Evolutionary conservation across 2,888 invertebrate species (phyloP), one percentile per base, ranked within the genome.

Genomic region (Xylophagus ater): DNA sequence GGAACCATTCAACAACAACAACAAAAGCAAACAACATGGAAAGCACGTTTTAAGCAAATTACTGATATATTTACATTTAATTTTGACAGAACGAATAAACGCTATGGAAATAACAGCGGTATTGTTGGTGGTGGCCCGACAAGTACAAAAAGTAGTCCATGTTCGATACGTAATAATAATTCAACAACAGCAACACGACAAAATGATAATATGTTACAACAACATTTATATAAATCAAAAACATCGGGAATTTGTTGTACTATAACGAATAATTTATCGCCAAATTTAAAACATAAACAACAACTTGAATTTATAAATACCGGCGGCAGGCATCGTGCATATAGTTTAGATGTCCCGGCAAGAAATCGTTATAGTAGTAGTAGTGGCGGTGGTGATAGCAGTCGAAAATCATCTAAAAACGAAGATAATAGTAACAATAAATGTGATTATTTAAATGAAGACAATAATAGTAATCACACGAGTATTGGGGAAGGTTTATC

Each of bases 11-110:
- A n/a, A n/a, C n/a, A n/a, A n/a, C n/a, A n/a, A n/a, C n/a, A n/a
- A n/a, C n/a, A n/a, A n/a, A n/a, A n/a, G n/a, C n/a, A n/a, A 18
- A 49, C 49, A 42, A 55, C 59, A 2, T 65, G 65, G 60, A 62
- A 62, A 37, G 54, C 63, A 3, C 56, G 64, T 18, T 54, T 65
- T 34, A 59, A 60, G 26, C 65, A 65, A 40, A 59, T 65, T 44
- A 65, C 65, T 3, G 65, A 64, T 45, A 62, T 63, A 41, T 62
- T 65, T 30, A 56, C 59, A 48, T 62, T 65, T 43, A 58, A 59
- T 41, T 64, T 65, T 43, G 65, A 65, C 45, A 65, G 62, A 46
- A 53, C 53, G 39, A 53, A 58, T 42, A 63, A 64, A 37, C 62
- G 65, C 25, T 59, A 54, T 21, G n/a, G n/a, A n/a, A n/a, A n/a